Evolutionary conservation across 2,888 invertebrate genomes (phyloP).

Genomic region (Caenorhabditis zanzibari): DNA sequence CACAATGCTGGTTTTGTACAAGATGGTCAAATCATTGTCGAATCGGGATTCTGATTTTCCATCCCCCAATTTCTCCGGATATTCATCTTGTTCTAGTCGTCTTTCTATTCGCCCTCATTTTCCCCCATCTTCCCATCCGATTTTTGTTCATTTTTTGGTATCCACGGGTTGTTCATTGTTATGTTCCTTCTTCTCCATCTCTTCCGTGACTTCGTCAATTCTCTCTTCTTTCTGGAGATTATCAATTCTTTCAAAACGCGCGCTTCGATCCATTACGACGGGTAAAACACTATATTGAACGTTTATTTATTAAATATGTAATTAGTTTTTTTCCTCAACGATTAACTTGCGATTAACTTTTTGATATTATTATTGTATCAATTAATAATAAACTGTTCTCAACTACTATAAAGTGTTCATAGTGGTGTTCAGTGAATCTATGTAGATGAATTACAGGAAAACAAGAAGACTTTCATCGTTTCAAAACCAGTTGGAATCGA

Average conservation of each 20-base stretch:
- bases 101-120: slow-evolving; percentile 8
- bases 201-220: slow-evolving; percentile 54
- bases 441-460: background rate
- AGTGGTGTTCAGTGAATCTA: background rate
- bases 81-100: slow-evolving; percentile 51
- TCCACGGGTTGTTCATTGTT: slow-evolving; percentile 34
- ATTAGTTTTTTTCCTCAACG: slow-evolving; percentile 35
- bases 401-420: too few relatives aligned
- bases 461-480: background rate
- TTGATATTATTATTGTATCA: slow-evolving; percentile 4
- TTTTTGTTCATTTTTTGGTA: slow-evolving; percentile 24
- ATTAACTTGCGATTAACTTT: slow-evolving; percentile 33
- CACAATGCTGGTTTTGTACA: slow-evolving; percentile 56
- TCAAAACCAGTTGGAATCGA: too few relatives aligned
- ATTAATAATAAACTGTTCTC: slow-evolving; percentile 45
- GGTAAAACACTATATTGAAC: slow-evolving; percentile 34
- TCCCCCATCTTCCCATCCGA: slow-evolving; percentile 15
- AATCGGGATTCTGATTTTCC: slow-evolving; percentile 62
- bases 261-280: slow-evolving; percentile 53
- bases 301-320: slow-evolving; percentile 36
- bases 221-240: slow-evolving; percentile 45
- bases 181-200: slow-evolving; percentile 31
- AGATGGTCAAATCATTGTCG: slow-evolving; percentile 57
- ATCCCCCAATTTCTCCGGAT: background rate
- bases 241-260: slow-evolving; percentile 44